A percentile compares a stretch with the other conserved stretches of the same genome.
phyloP scores from a whole-genome alignment of 2,888 invertebrate species.

The Hirtodrosophila cameraria region DNA sequence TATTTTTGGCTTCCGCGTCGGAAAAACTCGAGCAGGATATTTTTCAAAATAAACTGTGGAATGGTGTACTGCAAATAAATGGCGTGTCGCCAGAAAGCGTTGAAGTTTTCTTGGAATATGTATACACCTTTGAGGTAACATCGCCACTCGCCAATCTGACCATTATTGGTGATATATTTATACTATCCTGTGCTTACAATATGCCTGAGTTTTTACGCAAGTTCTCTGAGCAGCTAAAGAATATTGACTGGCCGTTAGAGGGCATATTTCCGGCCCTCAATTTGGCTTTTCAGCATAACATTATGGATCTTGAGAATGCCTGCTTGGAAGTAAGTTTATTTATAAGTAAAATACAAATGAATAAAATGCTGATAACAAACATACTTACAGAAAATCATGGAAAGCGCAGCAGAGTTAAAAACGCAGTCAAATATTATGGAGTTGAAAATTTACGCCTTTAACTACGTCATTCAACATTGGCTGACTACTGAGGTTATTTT shows the following conservation, averaged over 20 bases:
- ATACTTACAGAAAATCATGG: conserved; percentile 53
- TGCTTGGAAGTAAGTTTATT: conserved; percentile 41
- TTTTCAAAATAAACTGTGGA: conserved; percentile 51
- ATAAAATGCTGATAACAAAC: too few species aligned
- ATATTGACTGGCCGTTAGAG: conserved; percentile 39
- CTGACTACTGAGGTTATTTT: conserved; percentile 23
- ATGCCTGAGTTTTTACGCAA: conserved; percentile 45
- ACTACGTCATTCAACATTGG: conserved; percentile 53
- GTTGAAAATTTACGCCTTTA: conserved; percentile 51
- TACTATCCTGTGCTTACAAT: conserved; percentile 51
- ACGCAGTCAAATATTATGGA: conserved; percentile 26
- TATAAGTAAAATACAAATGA: neutral
- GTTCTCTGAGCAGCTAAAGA: conserved; percentile 25
- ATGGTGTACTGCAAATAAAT: conserved; percentile 58
- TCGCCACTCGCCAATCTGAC: conserved; percentile 8
- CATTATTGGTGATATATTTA: conserved; percentile 44
- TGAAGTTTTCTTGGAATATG: conserved; percentile 56
- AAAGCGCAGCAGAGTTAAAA: conserved; percentile 3
- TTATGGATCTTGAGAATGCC: conserved; percentile 43
- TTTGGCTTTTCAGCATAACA: conserved; percentile 55
- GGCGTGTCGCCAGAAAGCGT: conserved; percentile 58
- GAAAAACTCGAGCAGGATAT: conserved; percentile 55
- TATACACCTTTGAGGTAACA: conserved; percentile 57
- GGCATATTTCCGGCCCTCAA: conserved; percentile 52
- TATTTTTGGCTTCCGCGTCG: conserved; percentile 60